phyloP scores from a whole-genome alignment of 1,140 invertebrate species.

The Tetramorium parvispinum region DNA sequence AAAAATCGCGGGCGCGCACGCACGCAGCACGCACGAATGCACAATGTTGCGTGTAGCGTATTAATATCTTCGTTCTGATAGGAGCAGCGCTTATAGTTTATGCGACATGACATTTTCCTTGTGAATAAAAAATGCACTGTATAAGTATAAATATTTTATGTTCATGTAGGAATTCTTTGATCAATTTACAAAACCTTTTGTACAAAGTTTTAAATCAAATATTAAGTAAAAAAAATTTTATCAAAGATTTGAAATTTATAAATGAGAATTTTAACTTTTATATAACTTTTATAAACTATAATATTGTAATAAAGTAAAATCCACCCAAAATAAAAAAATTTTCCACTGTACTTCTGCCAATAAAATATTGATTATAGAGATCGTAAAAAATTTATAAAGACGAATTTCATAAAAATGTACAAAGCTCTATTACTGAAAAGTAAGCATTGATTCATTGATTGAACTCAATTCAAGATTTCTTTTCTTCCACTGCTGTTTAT shows the following conservation, averaged over 20 bases:
- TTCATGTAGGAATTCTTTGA: not conserved
- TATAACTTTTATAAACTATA: not conserved
- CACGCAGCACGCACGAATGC: constrained; percentile 30
- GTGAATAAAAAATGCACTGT: not conserved
- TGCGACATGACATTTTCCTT: constrained; percentile 10
- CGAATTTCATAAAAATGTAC: not conserved
- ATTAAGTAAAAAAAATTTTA: not conserved
- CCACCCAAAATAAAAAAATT: not conserved
- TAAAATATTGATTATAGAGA: not conserved
- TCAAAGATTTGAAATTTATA: not conserved
- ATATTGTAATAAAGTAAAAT: not conserved
- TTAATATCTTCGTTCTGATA: constrained; percentile 37
- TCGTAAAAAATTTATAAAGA: not conserved
- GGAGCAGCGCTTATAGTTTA: constrained; percentile 7
- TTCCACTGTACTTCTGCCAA: not conserved
- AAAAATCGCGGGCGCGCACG: constrained; percentile 18
- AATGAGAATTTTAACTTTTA: not conserved
- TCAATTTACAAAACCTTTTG: not conserved
- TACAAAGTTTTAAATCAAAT: not conserved
- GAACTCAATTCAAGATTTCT: not conserved
- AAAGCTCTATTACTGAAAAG: not conserved
- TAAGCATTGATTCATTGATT: not conserved
- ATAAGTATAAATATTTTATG: constrained; percentile 16
- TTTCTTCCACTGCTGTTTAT: not conserved
- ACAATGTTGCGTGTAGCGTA: constrained; percentile 16